Percentiles rank a stretch among this genome's conserved stretches.
phyloP scores from a whole-genome alignment of 2,113 vertebrate species.

The Noturus placidus region DNA sequence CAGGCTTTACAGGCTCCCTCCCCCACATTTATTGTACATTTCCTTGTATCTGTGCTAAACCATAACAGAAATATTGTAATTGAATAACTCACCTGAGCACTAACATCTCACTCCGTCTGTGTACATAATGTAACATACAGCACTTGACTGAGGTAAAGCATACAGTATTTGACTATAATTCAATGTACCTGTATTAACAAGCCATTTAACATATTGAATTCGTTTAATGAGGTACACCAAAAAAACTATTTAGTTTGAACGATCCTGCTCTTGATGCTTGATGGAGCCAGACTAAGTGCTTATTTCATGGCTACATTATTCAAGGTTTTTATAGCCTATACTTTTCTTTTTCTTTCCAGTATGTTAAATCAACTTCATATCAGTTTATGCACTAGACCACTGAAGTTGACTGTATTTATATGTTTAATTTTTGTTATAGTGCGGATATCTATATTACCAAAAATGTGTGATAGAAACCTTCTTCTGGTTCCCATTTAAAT shows the following conservation, averaged over 20 bases:
- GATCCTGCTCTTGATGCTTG: background rate
- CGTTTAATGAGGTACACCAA: background rate
- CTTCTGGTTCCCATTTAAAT: background rate
- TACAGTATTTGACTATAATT: no score
- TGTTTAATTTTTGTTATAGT: background rate
- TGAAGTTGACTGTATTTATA: background rate
- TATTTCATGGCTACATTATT: background rate
- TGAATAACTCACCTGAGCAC: background rate
- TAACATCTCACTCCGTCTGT: background rate
- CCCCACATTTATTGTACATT: background rate
- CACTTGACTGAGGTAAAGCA: background rate
- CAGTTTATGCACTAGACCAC: background rate
- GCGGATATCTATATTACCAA: background rate
- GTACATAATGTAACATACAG: background rate
- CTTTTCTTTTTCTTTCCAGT: background rate
- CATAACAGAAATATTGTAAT: background rate
- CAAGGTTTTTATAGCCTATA: background rate
- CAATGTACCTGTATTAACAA: background rate
- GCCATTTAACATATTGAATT: background rate
- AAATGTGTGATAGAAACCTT: background rate
- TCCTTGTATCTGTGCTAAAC: background rate
- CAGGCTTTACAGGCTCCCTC: background rate
- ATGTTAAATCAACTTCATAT: conserved; percentile 6
- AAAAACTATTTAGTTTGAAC: background rate
- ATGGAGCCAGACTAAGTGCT: background rate